Conservation (phyloP, 2,888 invertebrate species). For the Aphidius colemani region DNA sequence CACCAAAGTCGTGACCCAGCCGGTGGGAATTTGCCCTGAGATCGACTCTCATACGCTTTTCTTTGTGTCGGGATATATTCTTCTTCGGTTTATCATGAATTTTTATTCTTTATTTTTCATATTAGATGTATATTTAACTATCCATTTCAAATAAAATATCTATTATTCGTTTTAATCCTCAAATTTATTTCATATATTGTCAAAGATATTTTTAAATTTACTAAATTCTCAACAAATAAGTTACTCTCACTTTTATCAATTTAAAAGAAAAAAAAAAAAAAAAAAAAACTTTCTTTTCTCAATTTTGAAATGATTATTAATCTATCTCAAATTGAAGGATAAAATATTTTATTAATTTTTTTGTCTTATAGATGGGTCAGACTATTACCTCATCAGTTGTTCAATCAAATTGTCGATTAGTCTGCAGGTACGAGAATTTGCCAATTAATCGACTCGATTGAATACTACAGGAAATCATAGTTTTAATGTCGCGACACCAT, state of each 20-base stretch:
- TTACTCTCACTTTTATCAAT: too few species aligned
- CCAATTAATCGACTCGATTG: constrained; percentile 20
- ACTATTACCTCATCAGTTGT: neutral
- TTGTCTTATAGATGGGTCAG: neutral
- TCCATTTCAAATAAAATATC: too few species aligned
- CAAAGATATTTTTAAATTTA: too few species aligned
- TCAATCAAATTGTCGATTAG: constrained; percentile 5
- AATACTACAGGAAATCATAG: constrained; percentile 35
- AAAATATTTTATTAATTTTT: neutral
- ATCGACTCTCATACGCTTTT: constrained; percentile 58
- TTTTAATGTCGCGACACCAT: constrained; percentile 31
- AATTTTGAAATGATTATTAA: too few species aligned
- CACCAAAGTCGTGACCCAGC: constrained; percentile 55
- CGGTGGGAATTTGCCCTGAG: constrained; percentile 59
- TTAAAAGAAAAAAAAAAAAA: too few species aligned
- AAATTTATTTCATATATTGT: too few species aligned
- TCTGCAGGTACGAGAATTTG: neutral
- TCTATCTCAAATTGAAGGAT: too few species aligned
- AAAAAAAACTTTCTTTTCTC: too few species aligned
- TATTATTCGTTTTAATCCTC: too few species aligned
- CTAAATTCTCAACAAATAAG: too few species aligned
- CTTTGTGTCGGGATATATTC: constrained; percentile 14
- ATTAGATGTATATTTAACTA: neutral
- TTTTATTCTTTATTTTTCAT: neutral
- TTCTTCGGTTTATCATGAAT: neutral